Base-by-base conservation (phyloP, 2,797 vertebrate species). In the Caiman crocodilus region DNA sequence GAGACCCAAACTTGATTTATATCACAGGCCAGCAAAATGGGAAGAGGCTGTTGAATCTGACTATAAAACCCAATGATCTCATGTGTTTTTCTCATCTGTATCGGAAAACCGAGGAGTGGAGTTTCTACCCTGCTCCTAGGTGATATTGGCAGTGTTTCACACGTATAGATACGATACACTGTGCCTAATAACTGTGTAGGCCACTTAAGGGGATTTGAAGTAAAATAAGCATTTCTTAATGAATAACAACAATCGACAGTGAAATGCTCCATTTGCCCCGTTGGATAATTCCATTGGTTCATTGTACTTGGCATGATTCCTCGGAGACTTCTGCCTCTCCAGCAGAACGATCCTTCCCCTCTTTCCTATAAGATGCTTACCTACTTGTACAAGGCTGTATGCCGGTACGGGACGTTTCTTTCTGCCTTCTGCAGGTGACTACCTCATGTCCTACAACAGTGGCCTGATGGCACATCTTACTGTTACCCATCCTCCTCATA, bases 1-100 rank as follows among this genome's bases (percentile, higher is more conserved):
- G 93, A 94, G 95, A 96, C 92, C 94, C 87, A 93, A 90, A 88
- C 87, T 82, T 93, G 94, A 97, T 97, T 96, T 96, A 96, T 94
- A 94, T 32, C 74, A 94, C 93, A 79, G 55, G 92, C 94, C 94
- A 92, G 93, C 93, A 95, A 96, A 96, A 96, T 94, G 96, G 6
- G 85, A 96, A 95, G 85, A 96, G 90, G 89, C 92, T 94, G 93
- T 21, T 0, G 85, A 91, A 95, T 94, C 83, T 89, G 94, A 93
- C 92, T 77, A 57, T 79, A 91, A 94, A 96, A 94, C 42, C 2
- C 94, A 96, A 90, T 95, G 94, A 96, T 96, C 90, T 96, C 93
- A 95, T 96, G 85, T 88, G 84, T 55, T 96, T 96, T 90, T 84
- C 77, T 94, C 65, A 30, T 79, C 94, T 76, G 69, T 21, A 25